phyloP scores from a whole-genome alignment of 2,888 invertebrate species.

The Bhutanitis thaidina region DNA sequence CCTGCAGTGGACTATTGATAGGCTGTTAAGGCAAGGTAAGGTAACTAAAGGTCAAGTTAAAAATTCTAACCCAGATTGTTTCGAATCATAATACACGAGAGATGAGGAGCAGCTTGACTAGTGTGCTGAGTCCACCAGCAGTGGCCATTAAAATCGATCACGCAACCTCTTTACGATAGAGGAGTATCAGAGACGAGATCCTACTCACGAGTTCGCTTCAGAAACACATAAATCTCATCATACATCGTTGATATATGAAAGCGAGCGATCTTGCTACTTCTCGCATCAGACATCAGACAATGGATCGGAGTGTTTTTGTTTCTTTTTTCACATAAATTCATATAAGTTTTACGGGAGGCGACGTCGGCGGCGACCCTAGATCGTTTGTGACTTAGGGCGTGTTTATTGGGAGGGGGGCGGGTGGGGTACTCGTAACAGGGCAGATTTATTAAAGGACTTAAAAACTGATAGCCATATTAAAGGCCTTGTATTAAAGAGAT shows the following conservation, averaged over 20 bases:
- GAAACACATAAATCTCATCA: neutral
- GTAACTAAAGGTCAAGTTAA: too few species aligned
- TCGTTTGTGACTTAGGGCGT: conserved; percentile 26
- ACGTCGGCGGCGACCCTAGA: conserved; percentile 14
- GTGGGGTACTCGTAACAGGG: conserved; percentile 25
- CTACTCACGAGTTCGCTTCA: too few species aligned
- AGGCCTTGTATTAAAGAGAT: too few species aligned
- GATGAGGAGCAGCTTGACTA: too few species aligned
- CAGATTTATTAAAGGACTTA: conserved; percentile 11
- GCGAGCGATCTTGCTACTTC: neutral
- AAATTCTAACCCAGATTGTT: too few species aligned
- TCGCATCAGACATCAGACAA: conserved; percentile 5
- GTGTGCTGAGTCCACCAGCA: too few species aligned
- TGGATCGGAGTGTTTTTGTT: conserved; percentile 10
- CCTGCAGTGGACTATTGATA: too few species aligned
- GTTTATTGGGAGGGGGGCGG: conserved; percentile 41
- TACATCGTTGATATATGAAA: neutral
- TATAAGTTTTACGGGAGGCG: conserved; percentile 48
- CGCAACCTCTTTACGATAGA: too few species aligned
- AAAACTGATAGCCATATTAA: neutral
- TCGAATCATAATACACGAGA: too few species aligned
- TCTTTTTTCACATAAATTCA: conserved; percentile 46
- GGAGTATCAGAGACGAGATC: too few species aligned
- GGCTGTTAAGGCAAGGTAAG: too few species aligned
- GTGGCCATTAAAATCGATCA: too few species aligned